Base-by-base conservation (phyloP, 2,888 invertebrate genomes). In the Encarsia formosa region DNA sequence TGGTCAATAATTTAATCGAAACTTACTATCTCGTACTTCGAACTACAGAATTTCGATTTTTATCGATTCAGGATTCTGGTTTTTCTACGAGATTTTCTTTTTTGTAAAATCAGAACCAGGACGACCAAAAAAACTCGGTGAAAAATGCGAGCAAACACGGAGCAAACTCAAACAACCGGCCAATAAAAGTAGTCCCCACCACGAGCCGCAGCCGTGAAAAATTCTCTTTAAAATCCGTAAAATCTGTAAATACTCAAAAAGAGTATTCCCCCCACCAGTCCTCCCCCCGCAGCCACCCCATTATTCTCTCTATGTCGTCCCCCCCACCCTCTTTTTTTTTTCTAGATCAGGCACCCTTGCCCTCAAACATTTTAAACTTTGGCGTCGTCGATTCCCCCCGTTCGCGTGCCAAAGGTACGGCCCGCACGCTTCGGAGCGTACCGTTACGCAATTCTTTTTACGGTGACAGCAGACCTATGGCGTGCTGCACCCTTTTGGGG, bases 321-420 rank as follows among this genome's bases (percentile, higher is more conserved):
- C 19, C 24, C 46, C 34, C 51, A 52, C 32, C 51, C 57, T 43
- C 53, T 56, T 53, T 20, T 15, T 52, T 48, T 39, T 41, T 29
- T 41, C 16, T 48, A 52, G 45, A 52, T 43, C 41, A 51, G 39
- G 49, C 66, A 69, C 70, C 72, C 71, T 67, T 70, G 65, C 63
- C 59, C 23, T 66, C 65, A 66, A 69, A 68, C 69, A 69, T 68
- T 73, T 71, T 71, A 72, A 72, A 71, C 63, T 68, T 67, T 64
- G 61, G 60, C 52, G n/a, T n/a, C n/a, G n/a, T n/a, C n/a, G n/a
- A n/a, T n/a, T n/a, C 59, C 59, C 24, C 23, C 40, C 40, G 38
- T 32, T 42, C 32, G 49, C 40, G 56, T 49, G 54, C 58, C 20
- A 58, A 57, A 59, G 57, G 59, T 37, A 51, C 55, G 46, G 58